Conservation (phyloP, 53 echinoderm and acorn worm genomes). For the Temnopleurus reevesii region DNA sequence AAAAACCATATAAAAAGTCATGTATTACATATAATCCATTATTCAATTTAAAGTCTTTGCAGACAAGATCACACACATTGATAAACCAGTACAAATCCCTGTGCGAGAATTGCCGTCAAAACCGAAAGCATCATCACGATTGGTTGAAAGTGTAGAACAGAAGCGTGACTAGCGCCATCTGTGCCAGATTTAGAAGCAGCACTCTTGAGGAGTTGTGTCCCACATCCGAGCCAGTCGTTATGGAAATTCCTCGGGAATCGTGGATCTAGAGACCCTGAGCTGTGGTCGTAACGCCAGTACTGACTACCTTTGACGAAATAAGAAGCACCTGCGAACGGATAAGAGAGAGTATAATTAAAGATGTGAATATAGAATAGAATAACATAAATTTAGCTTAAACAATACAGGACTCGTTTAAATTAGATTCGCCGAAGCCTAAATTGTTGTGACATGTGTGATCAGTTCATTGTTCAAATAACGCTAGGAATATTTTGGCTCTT, state of each 20-base stretch:
- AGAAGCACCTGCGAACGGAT: neutral
- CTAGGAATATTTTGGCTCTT: no score
- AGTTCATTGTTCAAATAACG: no score
- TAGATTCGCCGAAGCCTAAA: no score
- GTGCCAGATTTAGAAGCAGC: neutral
- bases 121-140: neutral
- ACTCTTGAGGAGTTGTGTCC: neutral
- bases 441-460: no score
- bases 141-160: slow-evolving; percentile 6
- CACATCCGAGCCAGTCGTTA: slow-evolving; percentile 39
- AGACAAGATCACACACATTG: slow-evolving; percentile 9
- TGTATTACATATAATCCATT: neutral
- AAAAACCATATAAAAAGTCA: no score
- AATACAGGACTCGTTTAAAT: no score
- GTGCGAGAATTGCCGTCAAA: neutral
- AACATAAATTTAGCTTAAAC: no score
- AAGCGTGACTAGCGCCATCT: slow-evolving; percentile 18
- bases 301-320: slow-evolving; percentile 6
- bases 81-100: neutral
- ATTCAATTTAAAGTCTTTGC: neutral
- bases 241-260: slow-evolving; percentile 45
- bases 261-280: neutral
- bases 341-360: neutral
- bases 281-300: slow-evolving; percentile 55
- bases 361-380: no score